Evolutionary conservation across 2,797 vertebrate genomes (phyloP), one percentile per base, ranked within the genome.

Genomic region (Sebastiscus tertius): DNA sequence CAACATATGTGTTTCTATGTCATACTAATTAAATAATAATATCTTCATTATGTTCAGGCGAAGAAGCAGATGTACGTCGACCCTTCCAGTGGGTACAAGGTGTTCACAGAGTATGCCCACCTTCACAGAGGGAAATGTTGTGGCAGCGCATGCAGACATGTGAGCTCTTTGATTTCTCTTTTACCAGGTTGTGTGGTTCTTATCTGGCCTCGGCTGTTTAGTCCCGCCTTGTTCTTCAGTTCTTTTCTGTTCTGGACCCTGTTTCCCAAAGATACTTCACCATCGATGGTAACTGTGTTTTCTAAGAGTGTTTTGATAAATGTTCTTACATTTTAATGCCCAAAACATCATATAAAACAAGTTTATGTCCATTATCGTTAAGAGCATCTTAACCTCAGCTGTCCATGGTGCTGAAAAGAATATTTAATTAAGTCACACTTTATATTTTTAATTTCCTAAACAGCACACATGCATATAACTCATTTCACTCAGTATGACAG

Each of bases 91-190:
- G 96, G 96, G 56, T 96, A 85, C 88, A 66, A 89, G 81, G 96
- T 96, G 87, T 93, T 96, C 91, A 97, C 96, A 0, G 90, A 91
- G 91, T 92, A 92, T 85, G 96, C 96, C 86, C 97, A 94, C 93
- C 95, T 93, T 90, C 94, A 91, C 90, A 95, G 96, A 85, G 96
- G 96, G 27, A 86, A 79, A 55, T 97, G 97, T 90, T 96, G 96
- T 5, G 97, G 96, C 74, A 96, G 84, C 60, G 96, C 95, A 0
- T 95, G 96, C 94, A 96, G 95, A 95, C 97, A 96, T 16, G 97
- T 98, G 89, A 97, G 97, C 95, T 74, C 83, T 81, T 77, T 88
- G 63, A 79, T 83, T 72, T 82, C 34, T 46, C 5, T 72, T 77
- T 33, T 18, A 42, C 55, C 56, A 31, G 54, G 14, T 71, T 81